A percentile compares a stretch with the other conserved stretches of the same genome.
Evolutionary conservation across 2,797 vertebrate species (phyloP).

Genomic region (Melanotaenia pygmaea): DNA sequence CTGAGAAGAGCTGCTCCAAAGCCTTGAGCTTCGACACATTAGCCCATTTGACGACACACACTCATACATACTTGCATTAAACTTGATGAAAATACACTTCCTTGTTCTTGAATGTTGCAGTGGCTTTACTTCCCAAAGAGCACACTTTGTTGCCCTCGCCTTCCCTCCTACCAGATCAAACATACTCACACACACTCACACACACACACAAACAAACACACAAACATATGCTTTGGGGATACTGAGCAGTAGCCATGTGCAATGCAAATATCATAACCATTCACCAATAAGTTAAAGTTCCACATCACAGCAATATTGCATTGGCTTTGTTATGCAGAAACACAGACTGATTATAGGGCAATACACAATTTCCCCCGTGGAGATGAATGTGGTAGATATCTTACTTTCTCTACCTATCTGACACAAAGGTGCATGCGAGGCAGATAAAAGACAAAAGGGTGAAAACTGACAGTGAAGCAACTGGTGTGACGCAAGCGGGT

Average conservation of each 20-base stretch:
- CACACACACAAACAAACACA: constrained; percentile 22
- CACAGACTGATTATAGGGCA: constrained; percentile 49
- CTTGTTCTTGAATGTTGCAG: constrained; percentile 80
- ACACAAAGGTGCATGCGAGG: constrained; percentile 21
- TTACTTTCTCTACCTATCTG: constrained; percentile 49
- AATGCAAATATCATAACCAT: constrained; percentile 69
- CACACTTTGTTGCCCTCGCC: constrained; percentile 64
- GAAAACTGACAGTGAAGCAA: constrained; percentile 38
- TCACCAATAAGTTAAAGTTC: constrained; percentile 72
- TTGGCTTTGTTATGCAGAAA: constrained; percentile 67
- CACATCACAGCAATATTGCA: constrained; percentile 72
- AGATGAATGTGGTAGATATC: constrained; percentile 64
- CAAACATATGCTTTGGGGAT: constrained; percentile 48
- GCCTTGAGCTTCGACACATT: constrained; percentile 47
- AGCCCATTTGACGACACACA: constrained; percentile 53
- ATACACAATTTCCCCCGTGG: constrained; percentile 36
- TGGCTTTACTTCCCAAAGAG: constrained; percentile 80
- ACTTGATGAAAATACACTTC: constrained; percentile 73
- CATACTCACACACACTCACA: constrained; percentile 36
- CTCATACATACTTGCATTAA: constrained; percentile 48
- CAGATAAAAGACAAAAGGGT: constrained; percentile 23
- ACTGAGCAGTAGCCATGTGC: constrained; percentile 57
- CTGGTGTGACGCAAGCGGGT: constrained; percentile 13
- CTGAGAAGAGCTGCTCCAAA: constrained; percentile 42
- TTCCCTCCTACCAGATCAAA: neutral